A percentile compares a stretch with the other conserved stretches of the same genome.
phyloP scores from a whole-genome alignment of 1,140 invertebrate genomes.

The Phenacoccus solenopsis region DNA sequence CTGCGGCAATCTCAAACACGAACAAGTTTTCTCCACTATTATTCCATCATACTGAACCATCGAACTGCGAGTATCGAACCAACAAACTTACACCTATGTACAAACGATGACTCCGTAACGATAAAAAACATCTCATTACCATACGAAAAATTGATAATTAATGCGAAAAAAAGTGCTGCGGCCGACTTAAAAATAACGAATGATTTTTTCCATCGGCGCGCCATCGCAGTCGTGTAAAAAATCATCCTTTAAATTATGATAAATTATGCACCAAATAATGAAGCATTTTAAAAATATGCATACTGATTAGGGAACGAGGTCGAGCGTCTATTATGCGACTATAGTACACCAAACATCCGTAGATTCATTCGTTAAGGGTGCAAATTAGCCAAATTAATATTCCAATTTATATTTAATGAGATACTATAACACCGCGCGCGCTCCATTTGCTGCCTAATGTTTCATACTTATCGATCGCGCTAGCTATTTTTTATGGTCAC shows the following conservation, averaged over 20 bases:
- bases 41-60: too few species aligned
- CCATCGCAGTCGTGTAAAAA: neutral
- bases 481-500: neutral
- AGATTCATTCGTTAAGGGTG: neutral
- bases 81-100: too few species aligned
- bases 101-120: too few species aligned
- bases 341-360: neutral
- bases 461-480: neutral
- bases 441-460: neutral
- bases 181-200: neutral
- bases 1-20: too few species aligned
- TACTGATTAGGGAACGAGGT: neutral
- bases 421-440: neutral
- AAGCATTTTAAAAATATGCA: neutral
- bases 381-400: neutral
- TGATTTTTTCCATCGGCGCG: neutral
- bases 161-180: neutral
- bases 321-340: neutral
- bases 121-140: too few species aligned
- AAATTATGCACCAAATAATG: neutral
- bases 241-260: neutral
- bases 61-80: too few species aligned
- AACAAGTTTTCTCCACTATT: too few species aligned
- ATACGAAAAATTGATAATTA: too few species aligned
- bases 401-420: neutral